Evolutionary conservation across 2,113 vertebrate species (phyloP).

Genomic region (Ailurus styani): DNA sequence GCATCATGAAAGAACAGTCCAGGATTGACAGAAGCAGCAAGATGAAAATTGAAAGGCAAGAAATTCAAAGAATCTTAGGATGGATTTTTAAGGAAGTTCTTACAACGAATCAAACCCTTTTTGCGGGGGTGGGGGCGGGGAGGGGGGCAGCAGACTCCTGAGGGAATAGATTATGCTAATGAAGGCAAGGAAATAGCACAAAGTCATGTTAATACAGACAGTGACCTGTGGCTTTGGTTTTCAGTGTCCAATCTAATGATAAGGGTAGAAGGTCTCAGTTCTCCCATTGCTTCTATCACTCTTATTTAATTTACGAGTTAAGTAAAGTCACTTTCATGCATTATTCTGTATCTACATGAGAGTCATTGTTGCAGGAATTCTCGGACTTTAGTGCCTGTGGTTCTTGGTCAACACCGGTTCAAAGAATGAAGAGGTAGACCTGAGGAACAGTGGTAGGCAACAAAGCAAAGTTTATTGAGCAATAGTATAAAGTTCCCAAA

Average conservation of each 20-base stretch:
- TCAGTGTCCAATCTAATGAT: neutral
- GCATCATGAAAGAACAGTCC: neutral
- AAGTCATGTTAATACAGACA: neutral
- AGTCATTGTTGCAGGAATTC: neutral
- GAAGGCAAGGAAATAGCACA: neutral
- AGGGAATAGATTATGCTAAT: neutral
- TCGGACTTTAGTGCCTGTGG: neutral
- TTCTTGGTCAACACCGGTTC: neutral
- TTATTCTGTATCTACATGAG: neutral
- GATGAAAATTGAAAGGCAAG: neutral
- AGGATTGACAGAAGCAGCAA: neutral
- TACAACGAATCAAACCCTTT: neutral
- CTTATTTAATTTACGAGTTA: neutral
- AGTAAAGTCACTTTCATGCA: neutral
- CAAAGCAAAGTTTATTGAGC: neutral
- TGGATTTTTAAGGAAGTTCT: neutral
- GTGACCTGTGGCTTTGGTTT: neutral
- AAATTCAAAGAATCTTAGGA: neutral
- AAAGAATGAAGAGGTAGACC: neutral
- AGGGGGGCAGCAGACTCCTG: neutral
- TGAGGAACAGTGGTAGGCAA: neutral
- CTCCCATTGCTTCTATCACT: neutral
- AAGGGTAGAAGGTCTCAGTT: neutral
- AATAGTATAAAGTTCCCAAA: neutral
- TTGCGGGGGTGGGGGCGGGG: too few species aligned